Evolutionary conservation across 2,113 vertebrate species (phyloP), one percentile per base, ranked within the genome.

Genomic region (Callochromis pleurospilus): DNA sequence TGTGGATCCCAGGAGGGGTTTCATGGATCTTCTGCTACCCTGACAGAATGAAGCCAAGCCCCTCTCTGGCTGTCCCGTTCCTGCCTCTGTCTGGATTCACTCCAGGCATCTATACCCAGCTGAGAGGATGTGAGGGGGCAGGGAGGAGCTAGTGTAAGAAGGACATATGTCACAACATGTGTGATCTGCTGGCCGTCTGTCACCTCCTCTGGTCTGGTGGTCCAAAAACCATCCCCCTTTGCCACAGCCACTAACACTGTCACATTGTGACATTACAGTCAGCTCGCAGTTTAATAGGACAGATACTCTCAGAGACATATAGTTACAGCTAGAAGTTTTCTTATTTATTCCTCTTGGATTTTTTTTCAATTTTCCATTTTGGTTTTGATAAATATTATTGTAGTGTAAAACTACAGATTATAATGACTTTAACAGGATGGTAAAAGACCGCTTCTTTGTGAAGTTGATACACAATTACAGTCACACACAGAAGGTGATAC

Each of bases 151-250:
- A 45, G 75, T 53, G 75, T 87, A 55, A 86, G 88, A 62, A 40
- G 87, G 90, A 90, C 93, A 95, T 95, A 94, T 95, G 94, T 93
- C 85, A 68, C 80, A 86, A 95, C 90, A 90, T 90, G 87, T 92
- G 91, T 84, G 80, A 89, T 80, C 85, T 90, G 81, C 88, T 92
- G 82, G 58, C 79, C 29, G 90, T 92, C 93, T 92, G 91, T 95
- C 90, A 90, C 65, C 83, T 53, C 68, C 87, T 81, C 79, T 86
- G 80, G 83, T 82, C 81, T 80, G 68, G 49, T 86, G 80, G 81
- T 55, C 38, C 56, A 82, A 38, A 80, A n/a, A 33, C 70, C 53
- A 58, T 38, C 82, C 36, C 40, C 80, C 65, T 29, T 15, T 38
- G 80, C 45, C 53, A 80, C 21, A 73, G 54, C 45, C 47, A n/a